Base-by-base conservation (phyloP, 1,140 invertebrate genomes). In the Drosophila sp. region DNA sequence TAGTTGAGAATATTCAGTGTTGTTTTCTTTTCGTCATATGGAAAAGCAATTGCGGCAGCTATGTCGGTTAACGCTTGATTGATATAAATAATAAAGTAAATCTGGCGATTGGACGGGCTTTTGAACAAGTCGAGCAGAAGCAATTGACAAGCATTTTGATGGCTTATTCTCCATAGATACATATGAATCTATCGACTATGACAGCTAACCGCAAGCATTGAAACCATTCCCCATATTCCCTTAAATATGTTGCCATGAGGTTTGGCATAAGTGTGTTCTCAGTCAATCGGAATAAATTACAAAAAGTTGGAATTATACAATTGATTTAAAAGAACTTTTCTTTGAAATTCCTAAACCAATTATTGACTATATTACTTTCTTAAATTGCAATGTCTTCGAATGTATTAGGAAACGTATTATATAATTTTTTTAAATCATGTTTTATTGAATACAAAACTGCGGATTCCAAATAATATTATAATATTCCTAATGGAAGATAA, bases 81-180 rank as follows among this genome's bases (percentile, higher is more conserved):
- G 63, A 62, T 35, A 67, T 67, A 62, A 67, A 47, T 62, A 61
- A 71, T 64, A 65, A 65, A 65, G n/a, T 57, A 56, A 63, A 63
- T 73, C 54, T 62, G 17, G 11, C 58, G 23, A 67, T 67, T 67
- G 30, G 23, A 50, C 27, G 11, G 40, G 29, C 40, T 47, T 44
- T 44, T 7, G 29, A 32, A 38, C 30, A 38, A 47, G 30, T 32
- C 55, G 7, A 47, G 38, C 38, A 47, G n/a, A 70, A 70, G 17
- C 65, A 50, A 62, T 62, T 30, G 41, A 47, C 40, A 47, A 62
- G 41, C 5, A 61, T 62, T 62, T 47, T 50, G 60, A 62, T 62
- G 40, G 60, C 40, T 27, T 62, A 7, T 29, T 50, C 44, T 25
- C 3, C 23, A 50, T 50, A 3, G 6, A 50, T 8, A 25, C 44